phyloP scores from a whole-genome alignment of 2,888 invertebrate genomes.

The Stenodema calcarata region DNA sequence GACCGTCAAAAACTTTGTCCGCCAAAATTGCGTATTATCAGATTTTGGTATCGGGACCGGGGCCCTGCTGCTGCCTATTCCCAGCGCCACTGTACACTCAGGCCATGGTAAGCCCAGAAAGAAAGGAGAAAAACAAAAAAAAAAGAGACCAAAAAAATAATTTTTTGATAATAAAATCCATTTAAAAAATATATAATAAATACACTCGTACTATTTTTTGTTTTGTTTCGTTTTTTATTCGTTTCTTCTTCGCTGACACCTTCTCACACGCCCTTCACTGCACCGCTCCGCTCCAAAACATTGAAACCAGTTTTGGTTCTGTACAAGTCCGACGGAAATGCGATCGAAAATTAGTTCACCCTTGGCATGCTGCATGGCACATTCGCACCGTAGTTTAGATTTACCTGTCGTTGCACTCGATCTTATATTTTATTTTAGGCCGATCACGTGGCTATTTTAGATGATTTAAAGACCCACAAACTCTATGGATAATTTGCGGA shows the following conservation, averaged over 20 bases:
- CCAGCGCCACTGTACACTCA: constrained; percentile 48
- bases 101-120: constrained; percentile 38
- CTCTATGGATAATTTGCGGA: too few relatives aligned
- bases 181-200: too few relatives aligned
- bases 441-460: too few relatives aligned
- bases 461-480: too few relatives aligned
- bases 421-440: too few relatives aligned
- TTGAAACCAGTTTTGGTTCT: not conserved
- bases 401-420: too few relatives aligned
- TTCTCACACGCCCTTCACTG: not conserved
- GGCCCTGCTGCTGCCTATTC: constrained; percentile 49
- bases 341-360: not conserved
- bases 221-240: not conserved
- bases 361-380: not conserved
- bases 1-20: constrained; percentile 1
- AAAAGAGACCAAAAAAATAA: too few relatives aligned
- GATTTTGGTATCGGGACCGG: constrained; percentile 48
- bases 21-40: constrained; percentile 51
- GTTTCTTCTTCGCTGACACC: not conserved
- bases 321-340: not conserved
- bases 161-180: too few relatives aligned
- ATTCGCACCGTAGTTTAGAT: not conserved
- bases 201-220: too few relatives aligned
- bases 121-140: too few relatives aligned
- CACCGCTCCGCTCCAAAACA: not conserved